Evolutionary conservation across 64 coral and sea anemone genomes (phyloP).

Genomic region (Stylophora pistillata): DNA sequence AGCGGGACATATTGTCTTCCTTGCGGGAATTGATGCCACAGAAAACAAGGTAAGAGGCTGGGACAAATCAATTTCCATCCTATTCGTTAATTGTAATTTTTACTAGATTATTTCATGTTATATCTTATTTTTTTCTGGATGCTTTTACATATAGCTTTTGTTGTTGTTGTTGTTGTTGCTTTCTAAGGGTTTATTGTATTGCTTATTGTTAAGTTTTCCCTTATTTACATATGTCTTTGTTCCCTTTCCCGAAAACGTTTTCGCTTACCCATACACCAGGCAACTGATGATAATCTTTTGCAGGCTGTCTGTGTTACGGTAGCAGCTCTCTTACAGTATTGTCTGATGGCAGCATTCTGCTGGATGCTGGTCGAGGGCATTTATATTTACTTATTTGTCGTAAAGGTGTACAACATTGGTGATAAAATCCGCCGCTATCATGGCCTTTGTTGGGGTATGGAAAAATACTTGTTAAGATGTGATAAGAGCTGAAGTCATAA

Average conservation of each 20-base stretch:
- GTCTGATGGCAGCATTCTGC: conserved; percentile 51
- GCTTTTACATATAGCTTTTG: too few relatives aligned
- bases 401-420: conserved; percentile 54
- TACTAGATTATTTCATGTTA: too few relatives aligned
- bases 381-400: conserved; percentile 55
- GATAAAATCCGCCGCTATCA: conserved; percentile 19
- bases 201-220: too few relatives aligned
- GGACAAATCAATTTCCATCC: too few relatives aligned
- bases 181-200: too few relatives aligned
- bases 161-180: too few relatives aligned
- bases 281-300: not conserved
- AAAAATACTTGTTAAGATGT: not conserved
- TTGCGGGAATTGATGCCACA: conserved; percentile 39
- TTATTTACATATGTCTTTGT: too few relatives aligned
- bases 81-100: too few relatives aligned
- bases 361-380: conserved; percentile 69
- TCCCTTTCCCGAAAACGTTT: too few relatives aligned
- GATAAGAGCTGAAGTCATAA: too few relatives aligned
- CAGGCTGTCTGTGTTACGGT: conserved; percentile 33
- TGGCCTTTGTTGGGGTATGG: conserved; percentile 45
- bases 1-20: conserved; percentile 46
- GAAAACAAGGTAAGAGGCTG: not conserved
- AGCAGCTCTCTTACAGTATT: conserved; percentile 57
- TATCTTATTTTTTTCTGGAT: too few relatives aligned
- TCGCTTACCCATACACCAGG: too few relatives aligned